These are phyloP conservation scores for Cotesia glomerata DNA, from an alignment of 1,140 invertebrate genomes.

Conservation along the genomic window DNA sequence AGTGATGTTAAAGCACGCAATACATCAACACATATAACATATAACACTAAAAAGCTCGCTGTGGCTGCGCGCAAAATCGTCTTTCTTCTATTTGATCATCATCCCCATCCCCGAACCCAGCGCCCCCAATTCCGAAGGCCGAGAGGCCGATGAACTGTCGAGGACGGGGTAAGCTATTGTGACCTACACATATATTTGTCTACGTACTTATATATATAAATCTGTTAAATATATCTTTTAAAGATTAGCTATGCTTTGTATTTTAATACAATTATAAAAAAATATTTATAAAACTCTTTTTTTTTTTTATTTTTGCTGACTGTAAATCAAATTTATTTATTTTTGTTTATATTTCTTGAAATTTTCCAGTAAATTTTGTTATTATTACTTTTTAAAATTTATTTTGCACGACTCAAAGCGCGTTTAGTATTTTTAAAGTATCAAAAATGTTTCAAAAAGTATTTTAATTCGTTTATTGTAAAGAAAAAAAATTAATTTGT, in stretches of 20 bases:
- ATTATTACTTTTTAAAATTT: no score
- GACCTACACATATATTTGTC: constrained; percentile 31
- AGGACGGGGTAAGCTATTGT: constrained; percentile 59
- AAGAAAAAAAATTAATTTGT: no score
- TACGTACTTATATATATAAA: constrained; percentile 10
- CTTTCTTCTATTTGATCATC: background rate
- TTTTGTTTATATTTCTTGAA: no score
- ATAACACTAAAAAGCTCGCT: background rate
- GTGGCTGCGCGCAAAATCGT: background rate
- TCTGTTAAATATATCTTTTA: background rate
- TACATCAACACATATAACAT: no score
- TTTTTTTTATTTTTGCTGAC: no score
- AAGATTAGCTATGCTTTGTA: background rate
- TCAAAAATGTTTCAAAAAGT: no score
- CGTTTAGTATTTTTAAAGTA: no score
- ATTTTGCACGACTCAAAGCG: no score
- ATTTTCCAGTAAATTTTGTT: no score
- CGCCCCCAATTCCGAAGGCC: constrained; percentile 59
- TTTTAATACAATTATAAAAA: background rate
- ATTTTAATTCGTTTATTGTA: no score
- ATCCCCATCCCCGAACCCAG: background rate
- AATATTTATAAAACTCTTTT: background rate
- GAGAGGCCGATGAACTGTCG: constrained; percentile 59
- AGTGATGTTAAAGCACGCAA: background rate
- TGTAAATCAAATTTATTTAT: no score